These are phyloP conservation scores for Antedon mediterranea DNA, from an alignment of 53 echinoderm and acorn worm genomes.

Conservation along the genomic window DNA sequence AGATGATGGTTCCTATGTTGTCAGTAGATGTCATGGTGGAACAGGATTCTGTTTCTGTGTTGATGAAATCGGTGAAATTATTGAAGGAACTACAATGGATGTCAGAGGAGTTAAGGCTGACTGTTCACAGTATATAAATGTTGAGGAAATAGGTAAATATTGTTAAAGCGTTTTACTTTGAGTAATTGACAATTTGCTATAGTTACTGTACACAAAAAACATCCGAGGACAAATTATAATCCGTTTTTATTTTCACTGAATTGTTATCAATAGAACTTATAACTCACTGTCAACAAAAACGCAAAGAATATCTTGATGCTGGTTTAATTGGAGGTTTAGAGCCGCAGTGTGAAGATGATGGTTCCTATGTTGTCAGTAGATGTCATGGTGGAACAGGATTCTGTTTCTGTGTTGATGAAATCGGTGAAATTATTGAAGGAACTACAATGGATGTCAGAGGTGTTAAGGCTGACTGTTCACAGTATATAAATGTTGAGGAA, in stretches of 20 bases:
- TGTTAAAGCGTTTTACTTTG: no score
- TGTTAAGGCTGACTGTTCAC: neutral
- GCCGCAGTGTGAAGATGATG: conserved; percentile 15
- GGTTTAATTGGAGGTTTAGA: neutral
- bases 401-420: conserved; percentile 29
- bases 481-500: neutral
- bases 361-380: neutral
- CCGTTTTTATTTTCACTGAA: no score
- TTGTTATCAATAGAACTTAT: neutral
- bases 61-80: neutral
- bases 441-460: neutral
- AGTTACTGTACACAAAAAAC: no score
- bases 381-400: conserved; percentile 5
- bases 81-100: neutral
- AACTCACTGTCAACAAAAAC: neutral
- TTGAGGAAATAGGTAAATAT: neutral
- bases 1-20: conserved; percentile 2
- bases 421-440: neutral
- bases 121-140: neutral
- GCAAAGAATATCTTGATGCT: neutral
- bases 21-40: conserved; percentile 8
- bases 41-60: conserved; percentile 26
- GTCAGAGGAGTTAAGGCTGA: neutral
- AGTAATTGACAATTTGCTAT: no score
- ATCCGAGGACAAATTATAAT: no score